Evolutionary conservation across 2,797 vertebrate species (phyloP), one percentile per base, ranked within the genome.

Genomic region (Mionectes olivaceus): DNA sequence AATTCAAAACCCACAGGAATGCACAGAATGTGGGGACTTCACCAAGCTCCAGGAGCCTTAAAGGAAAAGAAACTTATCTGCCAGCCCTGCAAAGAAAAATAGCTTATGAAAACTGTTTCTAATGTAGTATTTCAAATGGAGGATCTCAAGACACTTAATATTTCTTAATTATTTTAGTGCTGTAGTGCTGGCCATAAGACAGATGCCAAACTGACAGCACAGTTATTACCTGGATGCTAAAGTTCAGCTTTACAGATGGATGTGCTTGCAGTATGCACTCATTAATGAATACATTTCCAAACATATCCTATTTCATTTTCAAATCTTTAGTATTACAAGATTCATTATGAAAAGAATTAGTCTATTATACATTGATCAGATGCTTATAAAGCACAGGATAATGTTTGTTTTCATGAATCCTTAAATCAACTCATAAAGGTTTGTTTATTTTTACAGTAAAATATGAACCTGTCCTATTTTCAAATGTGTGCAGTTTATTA

Each of bases 1-100:
- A 83, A 71, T 53, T 73, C 69, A 75, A 95, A 96, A 91, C 73
- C 91, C 91, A 88, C 85, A 93, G 93, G 93, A 96, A 96, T 90
- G 95, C 39, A 55, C 73, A 96, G 94, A 96, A 94, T 91, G 81
- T 41, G 69, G 32, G 57, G 69, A 71, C 53, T 86, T 75, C 53
- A 74, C 22, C 1, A 3, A n/a, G 47, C 65, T 61, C 57, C 3
- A 3, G 50, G 18, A 82, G 53, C 32, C 75, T 93, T 94, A 94
- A 87, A 93, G 90, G 59, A 75, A 81, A 94, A 92, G 79, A 83
- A 83, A 57, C 63, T 75, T 71, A 35, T 55, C 47, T 61, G 78
- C 64, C 81, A 80, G 63, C 0, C 4, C 39, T n/a, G 43, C 43
- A 75, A 81, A 77, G 23, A 68, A 86, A 87, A 95, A 57, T 44